Base-by-base conservation (phyloP, 2,797 vertebrate genomes). In the Morus bassanus region DNA sequence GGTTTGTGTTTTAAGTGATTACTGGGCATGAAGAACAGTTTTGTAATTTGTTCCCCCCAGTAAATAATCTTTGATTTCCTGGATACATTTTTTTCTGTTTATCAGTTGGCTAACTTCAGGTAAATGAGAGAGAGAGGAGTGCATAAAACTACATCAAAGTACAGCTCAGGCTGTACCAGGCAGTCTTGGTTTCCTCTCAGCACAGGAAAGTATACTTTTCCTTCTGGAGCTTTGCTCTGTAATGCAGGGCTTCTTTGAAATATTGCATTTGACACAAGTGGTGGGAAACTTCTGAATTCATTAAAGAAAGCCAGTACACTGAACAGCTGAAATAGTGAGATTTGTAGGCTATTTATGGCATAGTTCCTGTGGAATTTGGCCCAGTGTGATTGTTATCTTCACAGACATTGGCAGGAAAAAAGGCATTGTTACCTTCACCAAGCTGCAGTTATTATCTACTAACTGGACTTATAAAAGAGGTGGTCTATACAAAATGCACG, bases 1-100 rank as follows among this genome's bases (percentile, higher is more conserved):
- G 95, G 78, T 64, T 94, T 94, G 80, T 82, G 92, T 94, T 93
- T 90, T 91, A 90, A 95, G 88, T 84, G 93, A 95, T 94, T 89
- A 83, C 87, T 13, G 18, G 85, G 64, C 93, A 74, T 7, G 73
- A 95, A 79, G 74, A 93, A 78, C 35, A 60, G 74, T 73, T 88
- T 53, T 82, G 65, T 88, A 84, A 88, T 83, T 92, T 92, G 30
- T 74, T 85, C 85, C 89, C 85, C 37, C 57, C 1, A 3, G 59
- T 70, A 90, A 93, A 93, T 93, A 77, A 83, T 94, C 93, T 95
- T 87, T 83, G 39, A 76, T 97, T 97, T 97, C 89, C 80, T 96
- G 91, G 93, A 89, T 93, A 89, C 73, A 5, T 68, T 94, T 87
- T 87, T 88, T 87, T 27, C 57, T 95, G 86, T 96, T 94, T 95